Conservation (phyloP, 2,888 invertebrate species). For the Carpatolechia fugitivella region DNA sequence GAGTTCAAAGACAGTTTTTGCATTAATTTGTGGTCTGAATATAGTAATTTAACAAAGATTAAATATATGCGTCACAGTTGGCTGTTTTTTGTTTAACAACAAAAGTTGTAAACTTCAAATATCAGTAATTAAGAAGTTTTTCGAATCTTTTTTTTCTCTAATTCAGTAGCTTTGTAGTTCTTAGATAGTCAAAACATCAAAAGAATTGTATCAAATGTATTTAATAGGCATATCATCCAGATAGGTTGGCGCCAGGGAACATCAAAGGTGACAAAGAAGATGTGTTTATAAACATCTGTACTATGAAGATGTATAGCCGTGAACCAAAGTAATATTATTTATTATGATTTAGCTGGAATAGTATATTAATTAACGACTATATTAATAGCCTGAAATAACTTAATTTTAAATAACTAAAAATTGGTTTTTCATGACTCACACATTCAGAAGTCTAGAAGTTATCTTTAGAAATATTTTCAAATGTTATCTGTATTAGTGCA, state of each 20-base stretch:
- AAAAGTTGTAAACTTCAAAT: neutral
- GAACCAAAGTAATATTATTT: no score
- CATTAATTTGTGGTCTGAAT: neutral
- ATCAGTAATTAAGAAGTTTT: neutral
- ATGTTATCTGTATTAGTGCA: no score
- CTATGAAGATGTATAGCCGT: no score
- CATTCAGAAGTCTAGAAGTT: no score
- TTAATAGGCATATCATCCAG: conserved; percentile 7
- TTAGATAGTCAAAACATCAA: conserved; percentile 7
- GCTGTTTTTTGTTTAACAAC: neutral
- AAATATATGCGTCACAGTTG: no score
- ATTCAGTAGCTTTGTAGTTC: neutral
- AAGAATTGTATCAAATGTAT: conserved; percentile 6
- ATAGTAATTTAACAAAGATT: neutral
- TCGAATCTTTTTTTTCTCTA: neutral
- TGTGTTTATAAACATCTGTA: conserved; percentile 19
- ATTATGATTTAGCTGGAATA: no score
- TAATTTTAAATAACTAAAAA: no score
- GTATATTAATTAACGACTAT: no score
- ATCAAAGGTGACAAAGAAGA: conserved; percentile 19
- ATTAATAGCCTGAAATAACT: no score
- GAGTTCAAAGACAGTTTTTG: conserved; percentile 12
- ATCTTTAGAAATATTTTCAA: no score
- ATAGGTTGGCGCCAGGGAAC: conserved; percentile 1
- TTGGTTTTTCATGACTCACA: no score